Conservation (phyloP, 2,888 invertebrate species). For the Eudasyphora cyanicolor region DNA sequence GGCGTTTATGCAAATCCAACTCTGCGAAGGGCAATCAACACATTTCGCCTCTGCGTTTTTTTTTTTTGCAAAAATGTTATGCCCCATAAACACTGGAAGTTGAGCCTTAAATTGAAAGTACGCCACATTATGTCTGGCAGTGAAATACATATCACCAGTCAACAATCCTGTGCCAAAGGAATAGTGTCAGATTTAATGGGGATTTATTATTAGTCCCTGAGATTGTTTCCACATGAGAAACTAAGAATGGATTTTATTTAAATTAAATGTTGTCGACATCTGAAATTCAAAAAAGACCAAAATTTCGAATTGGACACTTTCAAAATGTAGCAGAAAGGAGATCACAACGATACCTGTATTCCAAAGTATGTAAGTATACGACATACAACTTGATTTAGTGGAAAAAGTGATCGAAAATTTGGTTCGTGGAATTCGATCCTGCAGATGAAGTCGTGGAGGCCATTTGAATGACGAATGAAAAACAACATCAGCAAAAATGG, state of each 20-base stretch:
- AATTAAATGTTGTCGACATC: background rate
- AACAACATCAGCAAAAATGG: too few species aligned
- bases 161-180: background rate
- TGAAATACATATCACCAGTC: background rate
- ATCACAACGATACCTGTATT: too few species aligned
- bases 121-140: constrained; percentile 1
- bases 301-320: too few species aligned
- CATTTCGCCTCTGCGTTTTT: background rate
- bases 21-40: background rate
- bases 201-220: background rate
- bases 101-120: constrained; percentile 55
- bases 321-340: too few species aligned
- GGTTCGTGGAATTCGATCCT: too few species aligned
- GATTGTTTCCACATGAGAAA: background rate
- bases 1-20: constrained; percentile 34
- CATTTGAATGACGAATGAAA: too few species aligned
- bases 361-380: too few species aligned
- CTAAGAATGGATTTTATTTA: background rate
- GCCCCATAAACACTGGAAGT: constrained; percentile 55
- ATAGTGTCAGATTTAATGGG: constrained; percentile 8
- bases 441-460: too few species aligned
- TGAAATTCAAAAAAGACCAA: too few species aligned
- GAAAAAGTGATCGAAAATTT: too few species aligned
- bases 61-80: constrained; percentile 25
- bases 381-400: too few species aligned